Evolutionary conservation across 2,113 vertebrate genomes (phyloP), one percentile per base, ranked within the genome.

Genomic region (Anolis sagrei): DNA sequence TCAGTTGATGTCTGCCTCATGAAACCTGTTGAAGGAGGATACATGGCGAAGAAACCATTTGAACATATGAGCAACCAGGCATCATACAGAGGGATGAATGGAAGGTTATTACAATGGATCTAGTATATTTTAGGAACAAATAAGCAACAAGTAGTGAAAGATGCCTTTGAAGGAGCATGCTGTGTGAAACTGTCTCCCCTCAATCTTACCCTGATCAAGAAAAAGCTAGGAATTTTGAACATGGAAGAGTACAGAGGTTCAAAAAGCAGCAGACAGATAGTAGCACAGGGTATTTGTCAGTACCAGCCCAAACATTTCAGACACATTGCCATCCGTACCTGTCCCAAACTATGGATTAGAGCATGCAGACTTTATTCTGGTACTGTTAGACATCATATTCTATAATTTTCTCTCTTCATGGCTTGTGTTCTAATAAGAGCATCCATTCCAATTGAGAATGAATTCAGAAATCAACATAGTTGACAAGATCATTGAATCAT

Each of bases 71-170:
- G 61, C 64, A 86, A 9, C 11, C 48, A 61, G 27, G 6, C 0
- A 0, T 4, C 34, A 79, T 8, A n/a, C 34, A 83, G 23, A 0
- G 0, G 36, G 74, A 82, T 39, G 14, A 66, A 68, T 32, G 66
- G 8, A n/a, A 34, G 62, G 32, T 32, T 44, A 36, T 48, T 49
- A 48, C 27, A 80, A 66, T n/a, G 78, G 61, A 25, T 66, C 27
- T 9, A 21, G 3, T 48, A 4, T 81, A 68, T 81, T 81, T 81
- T 68, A n/a, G 62, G 78, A 80, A 68, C 36, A 64, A 36, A 61
- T 13, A 62, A 68, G 25, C 25, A 68, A 48, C 7, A 61, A 68
- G 25, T 39, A 81, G 39, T 19, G 29, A 80, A 48, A 48, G 2
- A 64, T 49, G 39, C 29, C 62, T 48, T 81, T 68, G 27, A 49